phyloP scores from a whole-genome alignment of 2,797 vertebrate genomes.

The Avahi laniger region DNA sequence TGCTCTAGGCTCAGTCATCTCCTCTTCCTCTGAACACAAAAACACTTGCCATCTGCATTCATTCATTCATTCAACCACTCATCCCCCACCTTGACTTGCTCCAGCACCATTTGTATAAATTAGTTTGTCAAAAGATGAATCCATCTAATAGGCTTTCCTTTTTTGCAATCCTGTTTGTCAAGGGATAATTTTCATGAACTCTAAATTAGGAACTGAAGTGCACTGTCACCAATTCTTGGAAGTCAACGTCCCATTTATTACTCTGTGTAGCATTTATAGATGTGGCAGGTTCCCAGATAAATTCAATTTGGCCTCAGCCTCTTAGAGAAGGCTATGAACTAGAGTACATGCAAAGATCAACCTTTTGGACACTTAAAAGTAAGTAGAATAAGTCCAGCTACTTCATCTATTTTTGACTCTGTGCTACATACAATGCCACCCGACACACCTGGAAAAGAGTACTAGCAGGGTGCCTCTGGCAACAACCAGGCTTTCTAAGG shows the following conservation, averaged over 20 bases:
- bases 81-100: background rate
- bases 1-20: background rate
- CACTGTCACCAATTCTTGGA: conserved; percentile 22
- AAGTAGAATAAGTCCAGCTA: background rate
- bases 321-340: conserved; percentile 36
- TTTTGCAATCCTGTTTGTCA: conserved; percentile 30
- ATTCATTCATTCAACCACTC: background rate
- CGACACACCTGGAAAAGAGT: background rate
- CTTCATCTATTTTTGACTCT: background rate
- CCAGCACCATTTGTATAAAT: background rate
- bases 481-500: background rate
- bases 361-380: conserved; percentile 39
- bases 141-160: background rate
- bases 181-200: conserved; percentile 35
- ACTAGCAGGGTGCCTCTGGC: background rate
- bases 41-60: background rate
- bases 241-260: conserved; percentile 49
- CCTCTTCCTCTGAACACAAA: background rate
- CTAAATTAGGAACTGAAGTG: conserved; percentile 57
- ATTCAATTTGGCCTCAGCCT: conserved; percentile 48
- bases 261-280: conserved; percentile 44
- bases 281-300: conserved; percentile 46
- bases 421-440: background rate
- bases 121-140: conserved; percentile 17
- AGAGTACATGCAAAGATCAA: conserved; percentile 17